phyloP scores from a whole-genome alignment of 2,888 invertebrate species.

The Agrotis clavis region DNA sequence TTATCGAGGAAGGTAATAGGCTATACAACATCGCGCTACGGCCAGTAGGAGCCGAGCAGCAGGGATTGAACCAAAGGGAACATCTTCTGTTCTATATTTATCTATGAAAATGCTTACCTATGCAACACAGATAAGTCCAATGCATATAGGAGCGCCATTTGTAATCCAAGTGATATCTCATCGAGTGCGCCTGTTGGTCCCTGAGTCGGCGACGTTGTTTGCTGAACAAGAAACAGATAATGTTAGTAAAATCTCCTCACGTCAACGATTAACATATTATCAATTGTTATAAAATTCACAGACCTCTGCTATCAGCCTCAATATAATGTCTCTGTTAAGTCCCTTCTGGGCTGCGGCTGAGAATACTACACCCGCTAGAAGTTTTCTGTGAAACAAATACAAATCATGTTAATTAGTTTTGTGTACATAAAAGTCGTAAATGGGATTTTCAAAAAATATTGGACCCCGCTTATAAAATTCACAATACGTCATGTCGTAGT shows the following conservation, averaged over 20 bases:
- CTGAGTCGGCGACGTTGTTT: slow-evolving; percentile 80
- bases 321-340: slow-evolving; percentile 93
- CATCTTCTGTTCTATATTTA: no score
- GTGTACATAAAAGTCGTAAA: no score
- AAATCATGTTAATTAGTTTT: no score
- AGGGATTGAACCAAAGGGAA: no score
- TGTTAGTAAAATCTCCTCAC: not conserved
- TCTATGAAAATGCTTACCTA: slow-evolving; percentile 71
- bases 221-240: slow-evolving; percentile 72
- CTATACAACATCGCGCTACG: no score
- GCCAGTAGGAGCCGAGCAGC: no score
- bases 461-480: no score
- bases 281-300: slow-evolving; percentile 9
- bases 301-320: slow-evolving; percentile 91
- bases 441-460: no score
- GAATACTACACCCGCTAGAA: slow-evolving; percentile 85
- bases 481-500: no score
- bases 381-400: slow-evolving; percentile 72
- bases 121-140: slow-evolving; percentile 95
- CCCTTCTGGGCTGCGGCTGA: slow-evolving; percentile 87
- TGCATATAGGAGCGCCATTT: slow-evolving; percentile 96
- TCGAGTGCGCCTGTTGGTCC: slow-evolving; percentile 94
- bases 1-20: no score
- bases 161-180: slow-evolving; percentile 94
- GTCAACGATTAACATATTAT: no score